phyloP scores from a whole-genome alignment of 2,113 vertebrate species.

The Eira barbara region DNA sequence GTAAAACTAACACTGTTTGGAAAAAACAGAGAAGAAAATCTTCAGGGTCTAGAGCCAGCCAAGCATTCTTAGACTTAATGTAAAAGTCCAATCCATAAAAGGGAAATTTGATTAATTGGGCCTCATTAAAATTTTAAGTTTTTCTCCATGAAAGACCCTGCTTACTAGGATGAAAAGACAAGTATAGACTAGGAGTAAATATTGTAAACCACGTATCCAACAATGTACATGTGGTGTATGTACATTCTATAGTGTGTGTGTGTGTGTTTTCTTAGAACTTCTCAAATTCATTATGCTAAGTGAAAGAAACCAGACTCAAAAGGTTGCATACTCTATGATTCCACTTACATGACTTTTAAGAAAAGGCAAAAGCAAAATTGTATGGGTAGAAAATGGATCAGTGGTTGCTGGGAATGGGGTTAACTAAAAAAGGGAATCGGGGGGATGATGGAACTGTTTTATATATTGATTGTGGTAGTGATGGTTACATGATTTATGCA shows the following conservation, averaged over 20 bases:
- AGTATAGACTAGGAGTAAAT: neutral
- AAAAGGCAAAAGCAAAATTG: neutral
- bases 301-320: neutral
- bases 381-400: neutral
- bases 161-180: neutral
- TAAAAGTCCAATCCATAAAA: neutral
- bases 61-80: neutral
- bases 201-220: neutral
- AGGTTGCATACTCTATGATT: neutral
- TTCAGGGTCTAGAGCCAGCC: neutral
- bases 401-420: neutral
- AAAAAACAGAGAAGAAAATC: slow-evolving; percentile 5
- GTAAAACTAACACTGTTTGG: neutral
- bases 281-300: neutral
- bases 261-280: neutral
- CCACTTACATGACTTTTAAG: neutral
- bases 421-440: neutral
- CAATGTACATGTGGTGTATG: neutral
- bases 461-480: neutral
- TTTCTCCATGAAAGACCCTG: neutral
- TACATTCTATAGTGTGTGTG: neutral
- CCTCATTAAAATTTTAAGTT: neutral
- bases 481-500: neutral
- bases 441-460: neutral
- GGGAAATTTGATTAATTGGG: neutral